Percentiles rank a stretch among this genome's conserved stretches.
phyloP scores from a whole-genome alignment of 2,797 vertebrate genomes.

The Alca torda region DNA sequence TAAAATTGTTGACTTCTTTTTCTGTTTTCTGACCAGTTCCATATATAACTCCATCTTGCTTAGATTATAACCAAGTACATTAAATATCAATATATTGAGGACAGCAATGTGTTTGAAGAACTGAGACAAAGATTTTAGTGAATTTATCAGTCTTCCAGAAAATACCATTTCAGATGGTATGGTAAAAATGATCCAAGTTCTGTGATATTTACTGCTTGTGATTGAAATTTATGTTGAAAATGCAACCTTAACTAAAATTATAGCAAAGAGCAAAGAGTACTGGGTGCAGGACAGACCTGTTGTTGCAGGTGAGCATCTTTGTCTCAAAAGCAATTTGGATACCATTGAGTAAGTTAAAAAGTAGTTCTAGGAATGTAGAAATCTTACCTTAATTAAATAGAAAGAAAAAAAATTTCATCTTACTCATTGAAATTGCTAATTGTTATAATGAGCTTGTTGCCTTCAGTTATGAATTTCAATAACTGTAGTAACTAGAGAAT shows the following conservation, averaged over 20 bases:
- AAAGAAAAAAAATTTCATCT: background rate
- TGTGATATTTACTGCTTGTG: background rate
- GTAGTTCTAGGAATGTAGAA: background rate
- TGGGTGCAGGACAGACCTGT: background rate
- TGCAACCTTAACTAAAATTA: background rate
- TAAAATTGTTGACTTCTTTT: background rate
- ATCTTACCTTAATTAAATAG: background rate
- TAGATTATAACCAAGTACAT: background rate
- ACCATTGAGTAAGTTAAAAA: background rate
- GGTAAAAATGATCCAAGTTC: background rate
- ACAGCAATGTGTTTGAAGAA: background rate
- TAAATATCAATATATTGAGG: background rate
- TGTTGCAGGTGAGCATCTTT: background rate
- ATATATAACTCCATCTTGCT: background rate
- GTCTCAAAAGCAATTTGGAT: background rate
- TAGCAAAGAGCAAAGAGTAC: background rate
- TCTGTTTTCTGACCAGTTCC: background rate
- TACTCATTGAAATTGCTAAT: background rate
- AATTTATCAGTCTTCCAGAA: background rate
- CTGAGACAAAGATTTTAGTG: background rate
- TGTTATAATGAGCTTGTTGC: background rate
- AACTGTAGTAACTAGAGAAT: background rate
- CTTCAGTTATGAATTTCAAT: background rate
- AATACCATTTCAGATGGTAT: background rate
- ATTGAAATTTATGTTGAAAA: background rate